Evolutionary conservation across 2,113 vertebrate genomes (phyloP).

Genomic region (Centropus unirufus): DNA sequence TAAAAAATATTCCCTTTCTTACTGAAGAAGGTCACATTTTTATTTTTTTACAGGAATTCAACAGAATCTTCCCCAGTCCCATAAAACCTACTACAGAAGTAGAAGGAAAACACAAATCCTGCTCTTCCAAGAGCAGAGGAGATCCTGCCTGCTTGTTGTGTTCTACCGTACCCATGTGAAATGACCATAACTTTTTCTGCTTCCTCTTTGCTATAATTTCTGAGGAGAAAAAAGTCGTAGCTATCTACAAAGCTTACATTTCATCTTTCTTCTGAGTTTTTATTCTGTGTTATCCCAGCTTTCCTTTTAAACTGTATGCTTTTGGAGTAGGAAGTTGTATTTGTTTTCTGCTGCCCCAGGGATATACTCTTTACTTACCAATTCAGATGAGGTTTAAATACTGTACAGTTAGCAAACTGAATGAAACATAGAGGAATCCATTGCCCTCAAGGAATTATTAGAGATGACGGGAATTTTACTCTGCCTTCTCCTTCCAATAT

Average conservation of each 20-base stretch:
- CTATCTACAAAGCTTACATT: not conserved
- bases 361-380: not conserved
- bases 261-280: not conserved
- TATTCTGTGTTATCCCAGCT: not conserved
- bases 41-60: not conserved
- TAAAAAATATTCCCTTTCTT: not conserved
- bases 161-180: not conserved
- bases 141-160: not conserved
- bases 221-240: not conserved
- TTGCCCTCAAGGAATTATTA: not conserved
- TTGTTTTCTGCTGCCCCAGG: not conserved
- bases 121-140: not conserved
- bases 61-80: not conserved
- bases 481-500: not conserved
- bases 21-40: not conserved
- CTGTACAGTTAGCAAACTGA: not conserved
- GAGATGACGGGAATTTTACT: not conserved
- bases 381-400: conserved; percentile 1
- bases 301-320: not conserved
- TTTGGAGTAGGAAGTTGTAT: not conserved
- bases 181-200: not conserved
- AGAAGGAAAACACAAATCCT: not conserved
- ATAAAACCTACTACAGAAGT: not conserved
- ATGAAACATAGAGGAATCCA: not conserved
- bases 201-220: not conserved